Conservation (phyloP, 2,113 vertebrate species). For the Nesogale talazaci region DNA sequence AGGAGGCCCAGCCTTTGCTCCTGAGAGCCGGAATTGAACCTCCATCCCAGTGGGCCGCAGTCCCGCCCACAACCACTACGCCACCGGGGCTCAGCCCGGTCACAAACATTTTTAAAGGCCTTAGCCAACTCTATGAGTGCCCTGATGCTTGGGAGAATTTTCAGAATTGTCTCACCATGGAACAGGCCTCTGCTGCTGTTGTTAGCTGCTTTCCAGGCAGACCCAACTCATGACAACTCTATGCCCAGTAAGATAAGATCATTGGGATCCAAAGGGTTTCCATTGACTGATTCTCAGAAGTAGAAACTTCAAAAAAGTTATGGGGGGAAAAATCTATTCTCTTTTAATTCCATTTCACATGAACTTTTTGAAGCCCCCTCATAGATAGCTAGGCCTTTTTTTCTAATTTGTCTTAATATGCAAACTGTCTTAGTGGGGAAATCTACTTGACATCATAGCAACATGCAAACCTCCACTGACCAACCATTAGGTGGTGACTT, state of each 20-base stretch:
- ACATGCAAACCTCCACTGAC: not conserved
- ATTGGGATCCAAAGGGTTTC: not conserved
- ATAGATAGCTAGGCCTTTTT: not conserved
- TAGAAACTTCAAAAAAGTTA: not conserved
- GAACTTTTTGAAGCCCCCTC: too few species aligned
- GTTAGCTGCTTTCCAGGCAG: not conserved
- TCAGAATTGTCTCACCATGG: not conserved
- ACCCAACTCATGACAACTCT: not conserved
- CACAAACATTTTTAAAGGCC: not conserved
- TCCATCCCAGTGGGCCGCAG: too few species aligned
- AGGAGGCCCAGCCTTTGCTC: too few species aligned
- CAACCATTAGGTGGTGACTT: not conserved
- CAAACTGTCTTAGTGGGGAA: not conserved
- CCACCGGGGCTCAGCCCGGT: too few species aligned
- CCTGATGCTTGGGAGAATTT: constrained; percentile 19
- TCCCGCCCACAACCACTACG: too few species aligned
- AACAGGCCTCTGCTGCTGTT: not conserved
- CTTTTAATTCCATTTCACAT: too few species aligned
- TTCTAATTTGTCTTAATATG: not conserved
- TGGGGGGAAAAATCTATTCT: too few species aligned
- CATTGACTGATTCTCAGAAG: not conserved
- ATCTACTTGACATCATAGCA: not conserved
- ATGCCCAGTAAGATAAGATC: not conserved
- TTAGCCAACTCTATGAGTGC: not conserved
- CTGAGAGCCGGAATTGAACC: too few species aligned